Percentiles rank a stretch among this genome's conserved stretches.
phyloP scores from a whole-genome alignment of 2,113 vertebrate species.

The Sclerurus mexicanus region DNA sequence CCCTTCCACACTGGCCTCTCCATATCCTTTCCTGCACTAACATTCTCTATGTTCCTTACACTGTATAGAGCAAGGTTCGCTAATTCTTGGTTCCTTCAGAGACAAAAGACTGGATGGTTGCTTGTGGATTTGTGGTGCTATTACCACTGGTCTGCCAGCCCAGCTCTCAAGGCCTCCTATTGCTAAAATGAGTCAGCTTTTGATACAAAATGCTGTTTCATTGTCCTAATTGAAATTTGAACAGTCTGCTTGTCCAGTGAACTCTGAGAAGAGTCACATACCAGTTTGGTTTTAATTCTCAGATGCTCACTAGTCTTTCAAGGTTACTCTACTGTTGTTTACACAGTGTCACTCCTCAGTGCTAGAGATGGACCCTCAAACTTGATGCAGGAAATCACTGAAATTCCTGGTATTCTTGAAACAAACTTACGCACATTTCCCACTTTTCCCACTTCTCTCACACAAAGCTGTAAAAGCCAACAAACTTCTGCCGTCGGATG shows the following conservation, averaged over 20 bases:
- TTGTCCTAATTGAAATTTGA: constrained; percentile 1
- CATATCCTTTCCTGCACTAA: not conserved
- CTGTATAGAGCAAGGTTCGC: not conserved
- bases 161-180: not conserved
- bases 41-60: not conserved
- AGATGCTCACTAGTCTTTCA: constrained; percentile 28
- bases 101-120: not conserved
- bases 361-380: not conserved
- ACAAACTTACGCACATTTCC: not conserved
- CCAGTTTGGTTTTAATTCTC: constrained; percentile 41
- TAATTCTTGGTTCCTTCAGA: not conserved
- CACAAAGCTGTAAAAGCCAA: not conserved
- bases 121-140: not conserved
- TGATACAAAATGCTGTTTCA: not conserved
- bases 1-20: not conserved
- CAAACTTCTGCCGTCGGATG: not conserved
- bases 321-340: constrained; percentile 45
- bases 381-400: constrained; percentile 66
- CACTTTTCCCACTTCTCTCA: not conserved
- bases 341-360: constrained; percentile 2
- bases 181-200: constrained; percentile 3
- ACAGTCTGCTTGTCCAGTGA: not conserved
- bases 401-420: constrained; percentile 66
- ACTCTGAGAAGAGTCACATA: not conserved
- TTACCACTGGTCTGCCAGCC: not conserved